These are phyloP conservation scores for Metalampra italica DNA, from an alignment of 2,888 invertebrate species.

Conservation along the genomic window DNA sequence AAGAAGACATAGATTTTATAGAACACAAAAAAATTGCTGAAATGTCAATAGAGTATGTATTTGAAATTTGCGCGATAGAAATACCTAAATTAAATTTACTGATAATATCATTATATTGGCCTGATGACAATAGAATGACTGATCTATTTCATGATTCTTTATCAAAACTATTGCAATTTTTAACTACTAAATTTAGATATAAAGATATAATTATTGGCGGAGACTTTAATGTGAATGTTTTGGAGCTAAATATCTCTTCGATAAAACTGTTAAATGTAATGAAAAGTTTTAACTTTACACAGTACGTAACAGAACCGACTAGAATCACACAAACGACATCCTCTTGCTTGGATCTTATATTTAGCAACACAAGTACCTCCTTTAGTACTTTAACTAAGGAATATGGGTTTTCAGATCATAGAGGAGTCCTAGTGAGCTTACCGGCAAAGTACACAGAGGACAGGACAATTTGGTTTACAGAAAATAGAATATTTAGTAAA, in stretches of 20 bases:
- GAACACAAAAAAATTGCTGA: conserved; percentile 10
- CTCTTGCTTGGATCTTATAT: conserved; percentile 16
- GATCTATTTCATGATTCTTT: conserved; percentile 12
- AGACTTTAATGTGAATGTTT: conserved; percentile 10
- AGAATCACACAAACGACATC: conserved; percentile 7
- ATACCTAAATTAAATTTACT: conserved; percentile 10
- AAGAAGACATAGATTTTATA: conserved; percentile 10
- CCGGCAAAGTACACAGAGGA: too few species aligned
- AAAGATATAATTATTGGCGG: conserved; percentile 17
- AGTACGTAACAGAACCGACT: conserved; percentile 13
- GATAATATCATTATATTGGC: conserved; percentile 17
- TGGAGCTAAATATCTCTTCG: background rate
- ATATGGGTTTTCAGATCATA: background rate
- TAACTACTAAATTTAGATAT: conserved; percentile 8
- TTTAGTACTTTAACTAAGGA: background rate
- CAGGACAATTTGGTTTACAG: background rate
- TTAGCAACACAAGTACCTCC: too few species aligned
- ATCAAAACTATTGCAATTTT: conserved; percentile 5
- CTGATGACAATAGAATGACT: conserved; percentile 10
- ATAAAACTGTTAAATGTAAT: conserved; percentile 5
- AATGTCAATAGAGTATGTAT: conserved; percentile 14
- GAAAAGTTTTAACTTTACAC: conserved; percentile 13
- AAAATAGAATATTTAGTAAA: conserved; percentile 1
- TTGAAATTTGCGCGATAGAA: conserved; percentile 16
- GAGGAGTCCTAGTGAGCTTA: background rate